A percentile compares a stretch with the other conserved stretches of the same genome.
phyloP scores from a whole-genome alignment of 2,888 invertebrate species.

The Andrena hattorfiana region DNA sequence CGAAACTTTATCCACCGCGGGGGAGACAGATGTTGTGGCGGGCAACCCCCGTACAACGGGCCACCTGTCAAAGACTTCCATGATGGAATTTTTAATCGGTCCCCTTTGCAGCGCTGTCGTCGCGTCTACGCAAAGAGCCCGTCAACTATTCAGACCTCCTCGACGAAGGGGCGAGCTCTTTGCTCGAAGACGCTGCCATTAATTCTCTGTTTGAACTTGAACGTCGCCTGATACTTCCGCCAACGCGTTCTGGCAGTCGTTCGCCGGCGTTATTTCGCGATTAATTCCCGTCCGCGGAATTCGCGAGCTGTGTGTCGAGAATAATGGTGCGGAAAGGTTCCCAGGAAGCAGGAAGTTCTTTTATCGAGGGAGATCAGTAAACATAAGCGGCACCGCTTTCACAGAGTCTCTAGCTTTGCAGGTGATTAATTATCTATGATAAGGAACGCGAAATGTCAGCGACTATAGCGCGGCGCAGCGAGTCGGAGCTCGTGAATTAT shows the following conservation, averaged over 20 bases:
- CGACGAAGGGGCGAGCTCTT: not conserved
- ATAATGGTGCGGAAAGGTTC: not conserved
- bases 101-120: slow-evolving; percentile 53
- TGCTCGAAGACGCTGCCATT: not conserved
- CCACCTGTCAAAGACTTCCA: slow-evolving; percentile 81
- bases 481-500: slow-evolving; percentile 17
- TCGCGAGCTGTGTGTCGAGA: not conserved
- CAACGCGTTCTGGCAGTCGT: not conserved
- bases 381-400: not conserved
- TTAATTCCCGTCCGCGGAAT: not conserved
- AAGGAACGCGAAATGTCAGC: not conserved
- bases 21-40: slow-evolving; percentile 78
- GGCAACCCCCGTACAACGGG: slow-evolving; percentile 70
- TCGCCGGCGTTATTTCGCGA: not conserved
- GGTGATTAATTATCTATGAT: slow-evolving; percentile 21
- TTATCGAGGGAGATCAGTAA: not conserved
- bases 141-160: not conserved
- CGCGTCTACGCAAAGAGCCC: slow-evolving; percentile 10
- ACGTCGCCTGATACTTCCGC: not conserved
- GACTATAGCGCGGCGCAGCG: not conserved
- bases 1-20: slow-evolving; percentile 69
- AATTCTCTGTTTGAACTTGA: slow-evolving; percentile 3
- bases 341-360: not conserved
- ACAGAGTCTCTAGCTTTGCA: not conserved
- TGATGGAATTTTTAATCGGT: slow-evolving; percentile 83